phyloP scores from a whole-genome alignment of 2,797 vertebrate genomes.

The Myoxocephalus aenaeus region DNA sequence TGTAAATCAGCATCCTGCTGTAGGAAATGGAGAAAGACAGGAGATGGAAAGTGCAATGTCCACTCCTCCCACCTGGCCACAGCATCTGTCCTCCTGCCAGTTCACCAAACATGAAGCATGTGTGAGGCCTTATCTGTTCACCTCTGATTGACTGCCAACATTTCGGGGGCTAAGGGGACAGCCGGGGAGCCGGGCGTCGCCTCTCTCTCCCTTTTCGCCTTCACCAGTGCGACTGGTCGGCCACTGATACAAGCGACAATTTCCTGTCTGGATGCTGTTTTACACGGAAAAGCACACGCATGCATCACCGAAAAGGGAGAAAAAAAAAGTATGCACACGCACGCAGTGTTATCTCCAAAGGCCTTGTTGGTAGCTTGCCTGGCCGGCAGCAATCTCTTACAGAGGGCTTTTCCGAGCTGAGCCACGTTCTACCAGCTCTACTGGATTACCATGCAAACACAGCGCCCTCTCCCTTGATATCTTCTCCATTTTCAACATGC shows the following conservation, averaged over 20 bases:
- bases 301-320: not conserved
- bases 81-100: conserved; percentile 71
- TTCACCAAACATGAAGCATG: conserved; percentile 67
- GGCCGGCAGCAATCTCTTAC: conserved; percentile 38
- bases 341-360: conserved; percentile 37
- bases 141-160: conserved; percentile 76
- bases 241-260: conserved; percentile 65
- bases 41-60: conserved; percentile 60
- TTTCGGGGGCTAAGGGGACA: conserved; percentile 51
- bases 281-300: not conserved
- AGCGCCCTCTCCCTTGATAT: conserved; percentile 13
- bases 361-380: conserved; percentile 21
- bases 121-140: conserved; percentile 68
- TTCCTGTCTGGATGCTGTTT: conserved; percentile 47
- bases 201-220: conserved; percentile 24
- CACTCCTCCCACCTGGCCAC: conserved; percentile 61
- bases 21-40: conserved; percentile 64
- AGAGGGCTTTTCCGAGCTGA: conserved; percentile 42
- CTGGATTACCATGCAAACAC: conserved; percentile 54
- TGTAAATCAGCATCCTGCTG: conserved; percentile 65
- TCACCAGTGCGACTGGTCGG: conserved; percentile 45
- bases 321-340: not conserved
- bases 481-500: conserved; percentile 35
- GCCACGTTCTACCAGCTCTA: conserved; percentile 39
- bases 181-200: conserved; percentile 48